Percentiles rank a stretch among this genome's conserved stretches.
These are phyloP conservation scores for Geotrupes spiniger DNA, from an alignment of 2,888 invertebrate genomes.

Conservation along the genomic window DNA sequence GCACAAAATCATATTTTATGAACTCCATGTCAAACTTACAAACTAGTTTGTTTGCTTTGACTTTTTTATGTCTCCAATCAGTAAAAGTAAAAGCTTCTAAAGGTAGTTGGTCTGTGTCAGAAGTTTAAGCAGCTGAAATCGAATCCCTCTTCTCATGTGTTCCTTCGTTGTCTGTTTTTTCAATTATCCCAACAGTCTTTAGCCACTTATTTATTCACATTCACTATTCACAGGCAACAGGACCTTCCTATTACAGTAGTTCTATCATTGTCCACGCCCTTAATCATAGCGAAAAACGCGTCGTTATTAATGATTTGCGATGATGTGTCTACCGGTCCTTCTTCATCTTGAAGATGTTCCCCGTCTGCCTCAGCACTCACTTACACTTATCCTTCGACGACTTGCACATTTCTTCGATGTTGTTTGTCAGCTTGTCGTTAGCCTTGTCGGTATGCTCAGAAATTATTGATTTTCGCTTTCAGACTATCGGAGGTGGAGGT, in stretches of 20 bases:
- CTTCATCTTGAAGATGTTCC: constrained; percentile 41
- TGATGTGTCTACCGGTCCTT: constrained; percentile 31
- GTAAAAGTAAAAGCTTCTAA: too few species aligned
- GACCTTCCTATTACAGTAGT: constrained; percentile 14
- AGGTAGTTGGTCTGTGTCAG: too few species aligned
- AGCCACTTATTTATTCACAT: too few species aligned
- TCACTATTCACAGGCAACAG: constrained; percentile 18
- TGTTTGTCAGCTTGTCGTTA: constrained; percentile 40
- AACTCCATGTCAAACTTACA: too few species aligned
- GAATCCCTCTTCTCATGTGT: too few species aligned
- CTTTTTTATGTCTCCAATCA: too few species aligned
- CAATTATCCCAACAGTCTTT: too few species aligned
- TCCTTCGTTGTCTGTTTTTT: too few species aligned
- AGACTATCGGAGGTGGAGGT: constrained; percentile 44
- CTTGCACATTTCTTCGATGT: constrained; percentile 48
- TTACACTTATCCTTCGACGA: constrained; percentile 47
- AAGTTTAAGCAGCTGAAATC: too few species aligned
- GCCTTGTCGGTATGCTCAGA: constrained; percentile 41
- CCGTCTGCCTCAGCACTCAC: constrained; percentile 43
- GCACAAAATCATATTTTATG: too few species aligned
- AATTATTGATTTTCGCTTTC: constrained; percentile 42
- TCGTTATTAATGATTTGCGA: constrained; percentile 39
- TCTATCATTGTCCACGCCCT: constrained; percentile 14
- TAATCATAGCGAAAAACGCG: constrained; percentile 37
- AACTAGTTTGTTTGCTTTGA: too few species aligned